Conservation (phyloP, 2,113 vertebrate species). For the Corynorhinus townsendii region DNA sequence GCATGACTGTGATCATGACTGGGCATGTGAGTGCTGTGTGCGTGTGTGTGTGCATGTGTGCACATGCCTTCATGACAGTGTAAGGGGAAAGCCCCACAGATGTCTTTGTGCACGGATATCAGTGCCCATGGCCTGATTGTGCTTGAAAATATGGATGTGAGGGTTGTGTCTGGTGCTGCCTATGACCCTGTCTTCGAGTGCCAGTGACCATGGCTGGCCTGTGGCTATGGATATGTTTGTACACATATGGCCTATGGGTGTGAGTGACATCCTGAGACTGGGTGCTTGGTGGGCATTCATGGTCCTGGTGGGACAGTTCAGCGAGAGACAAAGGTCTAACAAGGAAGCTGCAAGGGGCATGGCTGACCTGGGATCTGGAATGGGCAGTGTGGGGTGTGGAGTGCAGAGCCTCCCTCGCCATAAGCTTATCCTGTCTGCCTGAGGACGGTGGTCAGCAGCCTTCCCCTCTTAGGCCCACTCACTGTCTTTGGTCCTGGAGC, state of each 20-base stretch:
- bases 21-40: neutral
- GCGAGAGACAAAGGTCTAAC: neutral
- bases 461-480: neutral
- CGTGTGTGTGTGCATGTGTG: neutral
- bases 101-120: slow-evolving; percentile 45
- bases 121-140: slow-evolving; percentile 27
- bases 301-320: neutral
- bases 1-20: neutral
- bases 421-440: neutral
- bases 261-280: neutral
- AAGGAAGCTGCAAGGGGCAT: neutral
- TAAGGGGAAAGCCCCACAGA: slow-evolving; percentile 12
- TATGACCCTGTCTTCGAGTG: neutral
- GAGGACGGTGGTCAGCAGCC: neutral
- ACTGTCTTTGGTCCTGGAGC: slow-evolving; percentile 8
- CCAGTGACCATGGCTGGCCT: neutral
- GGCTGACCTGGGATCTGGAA: neutral
- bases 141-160: neutral
- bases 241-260: neutral
- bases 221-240: neutral
- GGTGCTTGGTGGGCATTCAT: neutral
- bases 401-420: neutral
- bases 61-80: neutral
- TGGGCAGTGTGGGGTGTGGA: neutral
- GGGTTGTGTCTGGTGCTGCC: neutral